Evolutionary conservation across 92 coral and sea anemone genomes (phyloP).

Genomic region (Palythoa heliodiscus): DNA sequence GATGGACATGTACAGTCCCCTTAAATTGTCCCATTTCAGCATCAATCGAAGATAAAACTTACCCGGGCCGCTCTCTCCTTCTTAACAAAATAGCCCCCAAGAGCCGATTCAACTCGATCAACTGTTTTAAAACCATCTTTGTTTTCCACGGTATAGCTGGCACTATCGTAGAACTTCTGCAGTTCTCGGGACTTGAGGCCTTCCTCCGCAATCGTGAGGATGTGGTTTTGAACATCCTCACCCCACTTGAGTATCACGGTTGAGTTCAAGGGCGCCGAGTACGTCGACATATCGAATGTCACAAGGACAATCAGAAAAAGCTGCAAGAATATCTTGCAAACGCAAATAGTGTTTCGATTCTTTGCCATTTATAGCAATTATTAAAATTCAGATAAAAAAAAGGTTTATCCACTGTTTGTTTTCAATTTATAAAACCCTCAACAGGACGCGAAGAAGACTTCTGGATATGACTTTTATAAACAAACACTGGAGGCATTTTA

Average conservation of each 20-base stretch:
- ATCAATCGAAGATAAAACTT: constrained; percentile 23
- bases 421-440: constrained; percentile 5
- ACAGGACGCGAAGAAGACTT: constrained; percentile 9
- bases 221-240: constrained; percentile 77
- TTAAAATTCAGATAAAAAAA: background rate
- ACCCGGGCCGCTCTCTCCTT: constrained; percentile 96
- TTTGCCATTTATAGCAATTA: background rate
- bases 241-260: constrained; percentile 80
- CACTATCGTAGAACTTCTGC: constrained; percentile 87
- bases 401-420: background rate
- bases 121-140: constrained; percentile 87
- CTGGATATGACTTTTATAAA: background rate
- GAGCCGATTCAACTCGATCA: constrained; percentile 81
- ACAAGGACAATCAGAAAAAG: background rate
- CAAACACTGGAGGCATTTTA: background rate
- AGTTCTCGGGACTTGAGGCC: constrained; percentile 86
- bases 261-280: constrained; percentile 53
- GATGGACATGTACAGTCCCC: background rate
- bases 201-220: constrained; percentile 85
- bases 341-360: constrained; percentile 2
- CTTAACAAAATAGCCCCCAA: constrained; percentile 94
- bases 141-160: constrained; percentile 84
- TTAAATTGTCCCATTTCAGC: background rate
- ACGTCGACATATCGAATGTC: constrained; percentile 16
- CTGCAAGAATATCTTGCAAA: background rate